Conservation (phyloP, 2,797 vertebrate species). For the Notolepis coatsorum region DNA sequence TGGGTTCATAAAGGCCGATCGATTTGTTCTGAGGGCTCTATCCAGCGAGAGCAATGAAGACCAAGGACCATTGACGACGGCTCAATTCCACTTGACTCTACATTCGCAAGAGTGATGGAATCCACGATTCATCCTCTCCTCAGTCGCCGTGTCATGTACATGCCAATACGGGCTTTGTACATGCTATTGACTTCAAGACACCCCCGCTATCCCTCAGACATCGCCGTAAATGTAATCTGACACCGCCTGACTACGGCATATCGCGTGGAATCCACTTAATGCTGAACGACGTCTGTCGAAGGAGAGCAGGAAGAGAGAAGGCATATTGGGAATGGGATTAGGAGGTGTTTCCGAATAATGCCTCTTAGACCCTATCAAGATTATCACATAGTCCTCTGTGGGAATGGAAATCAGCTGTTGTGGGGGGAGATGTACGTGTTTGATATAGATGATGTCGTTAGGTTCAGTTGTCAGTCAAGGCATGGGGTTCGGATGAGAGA, state of each 20-base stretch:
- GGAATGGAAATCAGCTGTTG: conserved; percentile 50
- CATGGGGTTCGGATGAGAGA: too few species aligned
- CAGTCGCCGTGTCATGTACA: conserved; percentile 12
- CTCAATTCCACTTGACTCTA: conserved; percentile 48
- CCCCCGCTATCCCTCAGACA: conserved; percentile 4
- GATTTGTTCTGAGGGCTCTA: conserved; percentile 49
- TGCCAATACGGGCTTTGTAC: conserved; percentile 24
- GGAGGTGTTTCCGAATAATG: conserved; percentile 32
- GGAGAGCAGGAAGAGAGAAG: conserved; percentile 12
- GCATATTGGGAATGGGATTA: conserved; percentile 20
- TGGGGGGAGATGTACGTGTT: conserved; percentile 20
- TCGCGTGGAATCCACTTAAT: conserved; percentile 39
- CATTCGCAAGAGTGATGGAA: conserved; percentile 31
- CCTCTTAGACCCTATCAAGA: conserved; percentile 28
- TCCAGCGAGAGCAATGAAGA: conserved; percentile 43
- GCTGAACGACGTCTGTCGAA: conserved; percentile 26
- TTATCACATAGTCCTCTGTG: conserved; percentile 44
- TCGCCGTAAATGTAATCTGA: conserved; percentile 41
- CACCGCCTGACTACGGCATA: conserved; percentile 29
- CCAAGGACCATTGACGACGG: conserved; percentile 54
- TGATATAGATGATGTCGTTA: too few species aligned
- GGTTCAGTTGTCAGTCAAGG: conserved; percentile 39
- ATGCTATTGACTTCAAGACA: conserved; percentile 19
- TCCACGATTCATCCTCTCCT: conserved; percentile 24
- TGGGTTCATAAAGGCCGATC: conserved; percentile 63